Percentiles rank a stretch among this genome's conserved stretches.
Conservation (phyloP, 1,140 invertebrate genomes). For the Paralvinella palmiformis region DNA sequence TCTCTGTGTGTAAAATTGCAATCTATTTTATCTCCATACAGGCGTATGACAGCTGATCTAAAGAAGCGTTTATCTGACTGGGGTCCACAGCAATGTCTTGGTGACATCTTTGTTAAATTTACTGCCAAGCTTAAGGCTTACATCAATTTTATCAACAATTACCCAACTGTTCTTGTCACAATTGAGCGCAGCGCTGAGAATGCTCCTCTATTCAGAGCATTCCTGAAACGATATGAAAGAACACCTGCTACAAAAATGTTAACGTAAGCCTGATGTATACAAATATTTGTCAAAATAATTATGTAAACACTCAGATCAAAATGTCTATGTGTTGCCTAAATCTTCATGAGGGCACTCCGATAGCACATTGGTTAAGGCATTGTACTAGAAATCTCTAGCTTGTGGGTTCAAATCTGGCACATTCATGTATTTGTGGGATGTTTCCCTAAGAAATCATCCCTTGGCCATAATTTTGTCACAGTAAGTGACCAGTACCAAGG, state of each 20-base stretch:
- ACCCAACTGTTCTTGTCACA: constrained; percentile 37
- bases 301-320: no score
- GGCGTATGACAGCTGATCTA: constrained; percentile 34
- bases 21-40: constrained; percentile 19
- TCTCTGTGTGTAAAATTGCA: no score
- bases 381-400: no score
- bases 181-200: constrained; percentile 40
- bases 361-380: no score
- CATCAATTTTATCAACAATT: constrained; percentile 44
- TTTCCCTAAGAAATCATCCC: no score
- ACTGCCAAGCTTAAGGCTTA: constrained; percentile 36
- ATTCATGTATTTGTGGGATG: no score
- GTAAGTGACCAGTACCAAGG: no score
- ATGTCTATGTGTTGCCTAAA: no score
- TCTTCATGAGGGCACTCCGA: no score
- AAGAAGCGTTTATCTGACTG: constrained; percentile 35
- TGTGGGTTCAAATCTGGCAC: no score
- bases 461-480: no score
- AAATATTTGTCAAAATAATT: no score
- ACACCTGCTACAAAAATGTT: constrained; percentile 39
- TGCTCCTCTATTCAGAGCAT: constrained; percentile 37
- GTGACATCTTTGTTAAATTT: constrained; percentile 44
- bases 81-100: constrained; percentile 37
- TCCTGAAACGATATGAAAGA: constrained; percentile 36
- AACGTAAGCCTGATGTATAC: constrained; percentile 33